Percentiles rank a stretch among this genome's conserved stretches.
These are phyloP conservation scores for Agrotis segetum DNA, from an alignment of 2,888 invertebrate species.

Conservation along the genomic window DNA sequence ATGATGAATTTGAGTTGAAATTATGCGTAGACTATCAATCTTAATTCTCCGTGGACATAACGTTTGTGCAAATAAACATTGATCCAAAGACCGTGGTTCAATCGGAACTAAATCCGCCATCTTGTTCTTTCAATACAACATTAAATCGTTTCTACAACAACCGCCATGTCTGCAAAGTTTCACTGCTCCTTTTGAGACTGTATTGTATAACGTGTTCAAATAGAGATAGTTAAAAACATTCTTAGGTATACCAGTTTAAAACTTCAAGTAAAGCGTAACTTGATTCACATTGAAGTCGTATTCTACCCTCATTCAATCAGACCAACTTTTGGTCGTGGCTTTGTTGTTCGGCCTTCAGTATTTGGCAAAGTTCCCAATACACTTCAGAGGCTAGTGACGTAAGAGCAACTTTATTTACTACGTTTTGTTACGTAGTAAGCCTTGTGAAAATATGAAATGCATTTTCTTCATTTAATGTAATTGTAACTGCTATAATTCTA, in stretches of 20 bases:
- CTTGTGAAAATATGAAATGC: conserved; percentile 10
- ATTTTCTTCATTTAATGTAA: neutral
- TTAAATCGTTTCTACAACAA: neutral
- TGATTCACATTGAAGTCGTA: conserved; percentile 2
- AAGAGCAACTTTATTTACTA: conserved; percentile 25
- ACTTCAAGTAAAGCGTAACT: neutral
- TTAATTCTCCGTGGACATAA: too few species aligned
- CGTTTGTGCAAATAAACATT: too few species aligned
- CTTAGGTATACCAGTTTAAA: neutral
- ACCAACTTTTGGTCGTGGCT: conserved; percentile 15
- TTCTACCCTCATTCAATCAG: conserved; percentile 5
- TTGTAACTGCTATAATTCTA: too few species aligned
- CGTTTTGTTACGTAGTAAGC: conserved; percentile 7
- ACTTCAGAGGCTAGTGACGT: conserved; percentile 23
- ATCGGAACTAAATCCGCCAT: neutral
- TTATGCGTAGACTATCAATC: too few species aligned
- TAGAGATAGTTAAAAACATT: neutral
- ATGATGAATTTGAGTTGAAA: too few species aligned
- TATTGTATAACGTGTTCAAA: neutral
- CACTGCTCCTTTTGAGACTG: neutral
- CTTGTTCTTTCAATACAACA: neutral
- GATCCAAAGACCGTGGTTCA: neutral
- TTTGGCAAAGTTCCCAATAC: conserved; percentile 39
- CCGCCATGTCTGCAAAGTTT: neutral
- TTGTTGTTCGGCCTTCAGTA: conserved; percentile 29